phyloP scores from a whole-genome alignment of 1,140 invertebrate species.

The Bicyclus anynana region DNA sequence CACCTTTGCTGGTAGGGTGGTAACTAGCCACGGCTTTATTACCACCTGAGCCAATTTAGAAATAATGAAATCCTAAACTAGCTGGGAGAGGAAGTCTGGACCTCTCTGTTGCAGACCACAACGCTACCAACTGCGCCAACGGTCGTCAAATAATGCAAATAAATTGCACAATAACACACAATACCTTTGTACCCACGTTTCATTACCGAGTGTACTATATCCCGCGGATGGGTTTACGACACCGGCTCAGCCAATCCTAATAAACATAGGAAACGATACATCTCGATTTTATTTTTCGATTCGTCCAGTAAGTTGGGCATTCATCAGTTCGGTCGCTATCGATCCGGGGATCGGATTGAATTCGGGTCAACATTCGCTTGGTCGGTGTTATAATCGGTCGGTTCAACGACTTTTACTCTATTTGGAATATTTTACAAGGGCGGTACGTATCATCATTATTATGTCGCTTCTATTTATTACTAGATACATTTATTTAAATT shows the following conservation, averaged over 20 bases:
- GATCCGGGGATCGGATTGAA: constrained; percentile 41
- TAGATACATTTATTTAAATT: no score
- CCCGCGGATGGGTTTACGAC: constrained; percentile 38
- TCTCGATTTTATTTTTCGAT: constrained; percentile 59
- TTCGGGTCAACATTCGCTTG: constrained; percentile 42
- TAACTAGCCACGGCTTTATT: no score
- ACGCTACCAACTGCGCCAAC: no score
- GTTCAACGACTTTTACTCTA: constrained; percentile 20
- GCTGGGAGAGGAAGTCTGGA: no score
- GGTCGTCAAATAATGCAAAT: no score
- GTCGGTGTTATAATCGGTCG: constrained; percentile 24
- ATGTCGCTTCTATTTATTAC: no score
- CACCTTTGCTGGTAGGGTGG: no score
- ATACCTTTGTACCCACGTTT: constrained; percentile 5
- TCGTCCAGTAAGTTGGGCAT: constrained; percentile 38
- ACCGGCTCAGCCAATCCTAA: constrained; percentile 49
- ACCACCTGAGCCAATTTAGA: no score
- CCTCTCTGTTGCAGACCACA: no score
- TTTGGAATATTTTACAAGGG: constrained; percentile 15
- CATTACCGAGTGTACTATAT: constrained; percentile 18
- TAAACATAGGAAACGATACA: constrained; percentile 55
- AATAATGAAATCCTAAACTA: no score
- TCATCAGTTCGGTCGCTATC: constrained; percentile 49
- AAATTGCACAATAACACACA: background rate
- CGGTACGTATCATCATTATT: constrained; percentile 12